Evolutionary conservation across 2,113 vertebrate species (phyloP).

Genomic region (Anhinga anhinga): DNA sequence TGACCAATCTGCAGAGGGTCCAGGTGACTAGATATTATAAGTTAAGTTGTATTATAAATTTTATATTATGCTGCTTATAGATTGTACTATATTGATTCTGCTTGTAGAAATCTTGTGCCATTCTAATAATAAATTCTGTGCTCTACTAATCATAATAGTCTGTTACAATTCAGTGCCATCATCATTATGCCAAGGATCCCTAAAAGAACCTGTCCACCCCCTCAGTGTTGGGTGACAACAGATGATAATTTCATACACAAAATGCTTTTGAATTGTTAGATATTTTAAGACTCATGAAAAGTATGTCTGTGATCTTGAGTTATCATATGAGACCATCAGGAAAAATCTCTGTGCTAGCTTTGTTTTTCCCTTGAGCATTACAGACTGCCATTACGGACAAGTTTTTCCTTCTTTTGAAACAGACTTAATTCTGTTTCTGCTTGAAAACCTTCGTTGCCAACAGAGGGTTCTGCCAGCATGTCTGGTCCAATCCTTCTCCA

Average conservation of each 20-base stretch:
- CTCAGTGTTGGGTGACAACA: not conserved
- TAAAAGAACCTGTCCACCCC: not conserved
- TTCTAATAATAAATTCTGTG: not conserved
- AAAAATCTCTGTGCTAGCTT: not conserved
- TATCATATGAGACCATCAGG: not conserved
- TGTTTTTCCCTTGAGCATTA: not conserved
- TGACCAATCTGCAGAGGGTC: not conserved
- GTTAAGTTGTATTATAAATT: not conserved
- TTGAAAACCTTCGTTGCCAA: not conserved
- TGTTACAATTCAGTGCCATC: not conserved
- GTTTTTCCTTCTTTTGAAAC: not conserved
- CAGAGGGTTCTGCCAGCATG: not conserved
- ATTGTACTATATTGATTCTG: not conserved
- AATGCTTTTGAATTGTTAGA: not conserved
- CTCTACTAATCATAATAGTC: not conserved
- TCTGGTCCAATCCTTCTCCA: not conserved
- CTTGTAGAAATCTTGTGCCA: not conserved
- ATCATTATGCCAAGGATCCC: not conserved
- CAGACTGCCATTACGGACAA: accelerated
- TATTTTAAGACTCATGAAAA: not conserved
- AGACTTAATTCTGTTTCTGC: not conserved
- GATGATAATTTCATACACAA: not conserved
- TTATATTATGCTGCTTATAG: not conserved
- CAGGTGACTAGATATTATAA: not conserved
- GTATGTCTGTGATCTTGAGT: not conserved